Evolutionary conservation across 2,888 invertebrate genomes (phyloP).

Genomic region (Sclerodermus sp.): DNA sequence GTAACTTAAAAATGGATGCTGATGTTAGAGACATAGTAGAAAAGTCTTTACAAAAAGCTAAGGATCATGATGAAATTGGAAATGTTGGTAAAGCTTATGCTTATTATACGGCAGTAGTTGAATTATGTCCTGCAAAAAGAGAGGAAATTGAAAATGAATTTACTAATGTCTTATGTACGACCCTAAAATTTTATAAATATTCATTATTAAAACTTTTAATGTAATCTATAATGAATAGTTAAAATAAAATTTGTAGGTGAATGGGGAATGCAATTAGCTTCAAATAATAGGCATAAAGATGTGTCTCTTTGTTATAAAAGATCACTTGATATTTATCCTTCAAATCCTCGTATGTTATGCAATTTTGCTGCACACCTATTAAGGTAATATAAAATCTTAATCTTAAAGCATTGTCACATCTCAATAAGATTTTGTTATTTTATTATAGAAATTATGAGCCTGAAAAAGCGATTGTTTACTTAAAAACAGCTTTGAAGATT

Average conservation of each 20-base stretch:
- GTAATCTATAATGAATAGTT: slow-evolving; percentile 6
- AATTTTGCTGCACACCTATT: slow-evolving; percentile 44
- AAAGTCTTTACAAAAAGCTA: slow-evolving; percentile 38
- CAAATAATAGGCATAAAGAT: slow-evolving; percentile 31
- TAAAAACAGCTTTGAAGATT: slow-evolving; percentile 60
- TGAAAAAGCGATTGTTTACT: slow-evolving; percentile 63
- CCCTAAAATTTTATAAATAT: not conserved
- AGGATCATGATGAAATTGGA: slow-evolving; percentile 34
- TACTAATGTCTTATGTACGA: slow-evolving; percentile 39
- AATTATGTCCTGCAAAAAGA: slow-evolving; percentile 34
- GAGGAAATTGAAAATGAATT: slow-evolving; percentile 38
- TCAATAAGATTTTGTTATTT: not conserved
- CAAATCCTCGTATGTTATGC: slow-evolving; percentile 39
- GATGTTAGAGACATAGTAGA: slow-evolving; percentile 35
- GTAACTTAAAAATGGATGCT: slow-evolving; percentile 35
- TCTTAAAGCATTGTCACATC: not conserved
- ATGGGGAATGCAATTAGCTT: slow-evolving; percentile 41
- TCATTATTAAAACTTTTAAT: not conserved
- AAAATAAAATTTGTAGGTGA: slow-evolving; percentile 27
- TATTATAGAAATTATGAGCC: slow-evolving; percentile 59
- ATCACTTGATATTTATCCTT: slow-evolving; percentile 38
- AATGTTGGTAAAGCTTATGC: slow-evolving; percentile 43
- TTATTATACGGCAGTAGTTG: slow-evolving; percentile 40
- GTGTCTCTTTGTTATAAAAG: slow-evolving; percentile 35
- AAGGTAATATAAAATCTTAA: slow-evolving; percentile 26